Evolutionary conservation across 2,113 vertebrate species (phyloP), one percentile per base, ranked within the genome.

Genomic region (Channa maculata): DNA sequence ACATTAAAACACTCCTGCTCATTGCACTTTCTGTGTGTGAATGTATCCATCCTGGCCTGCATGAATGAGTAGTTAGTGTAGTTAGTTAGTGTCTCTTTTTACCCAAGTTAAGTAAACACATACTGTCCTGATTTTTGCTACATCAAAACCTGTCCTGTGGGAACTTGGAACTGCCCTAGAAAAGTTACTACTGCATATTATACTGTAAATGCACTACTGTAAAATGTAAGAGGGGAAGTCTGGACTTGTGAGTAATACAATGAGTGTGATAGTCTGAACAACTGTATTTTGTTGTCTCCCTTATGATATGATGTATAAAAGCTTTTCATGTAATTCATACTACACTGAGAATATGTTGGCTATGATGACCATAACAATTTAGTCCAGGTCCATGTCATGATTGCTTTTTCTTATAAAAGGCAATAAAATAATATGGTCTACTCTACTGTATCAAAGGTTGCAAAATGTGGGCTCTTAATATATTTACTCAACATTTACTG

Each of bases 271-370:
- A 8, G 14, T 15, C 0, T 8, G 4, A 43, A 57, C 38, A 13
- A 13, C 7, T 13, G n/a, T 33, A 1, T 24, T 33, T 33, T 45
- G 5, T 12, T 46, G 33, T 8, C 15, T 45, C 7, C 6, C 11
- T 14, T 13, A 6, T 15, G 37, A 74, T 59, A 34, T 24, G 24
- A 24, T 24, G 24, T 1, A 24, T 24, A 44, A 72, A 8, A 45
- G 37, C 10, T 24, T 33, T 68, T 37, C 33, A 46, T 69, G 59
- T 52, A 75, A 57, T 38, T 24, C 55, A 53, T 62, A 48, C 58
- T 15, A 37, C 36, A 3, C 6, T 44, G 0, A 66, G 38, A 8
- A 50, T 44, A 66, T 57, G 51, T 37, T 46, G 50, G 38, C 62
- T 66, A 49, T 49, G 50, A 24, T 24, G 24, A 24, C 24, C 24